These are phyloP conservation scores for Petaurus breviceps DNA, from an alignment of 2,113 vertebrate species.

Conservation along the genomic window DNA sequence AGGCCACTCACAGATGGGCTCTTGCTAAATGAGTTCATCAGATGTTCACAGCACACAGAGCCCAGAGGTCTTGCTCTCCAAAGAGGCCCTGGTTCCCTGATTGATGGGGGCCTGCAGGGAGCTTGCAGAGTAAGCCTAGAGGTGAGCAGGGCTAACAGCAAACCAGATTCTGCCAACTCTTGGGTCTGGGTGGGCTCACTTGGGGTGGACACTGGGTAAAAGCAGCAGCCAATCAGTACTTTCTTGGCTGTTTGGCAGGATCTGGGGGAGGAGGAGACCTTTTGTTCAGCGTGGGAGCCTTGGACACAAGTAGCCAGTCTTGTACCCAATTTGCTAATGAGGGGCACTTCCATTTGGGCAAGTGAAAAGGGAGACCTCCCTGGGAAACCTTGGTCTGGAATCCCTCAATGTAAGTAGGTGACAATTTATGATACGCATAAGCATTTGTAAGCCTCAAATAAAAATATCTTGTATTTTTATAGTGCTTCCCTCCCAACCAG, in stretches of 20 bases:
- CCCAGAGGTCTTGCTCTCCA: background rate
- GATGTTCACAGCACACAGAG: background rate
- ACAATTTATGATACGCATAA: conserved; percentile 43
- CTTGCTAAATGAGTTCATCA: background rate
- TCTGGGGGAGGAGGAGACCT: background rate
- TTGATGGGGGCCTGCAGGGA: background rate
- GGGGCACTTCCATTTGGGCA: background rate
- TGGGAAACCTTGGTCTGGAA: conserved; percentile 4
- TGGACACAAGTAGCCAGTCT: fast-evolving
- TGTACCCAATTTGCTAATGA: background rate
- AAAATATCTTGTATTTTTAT: background rate
- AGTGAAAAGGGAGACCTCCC: background rate
- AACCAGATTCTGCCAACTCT: background rate
- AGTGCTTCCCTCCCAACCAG: background rate
- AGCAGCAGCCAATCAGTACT: background rate
- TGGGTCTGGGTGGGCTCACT: background rate
- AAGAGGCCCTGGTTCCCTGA: background rate
- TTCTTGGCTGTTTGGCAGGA: background rate
- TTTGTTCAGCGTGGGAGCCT: background rate
- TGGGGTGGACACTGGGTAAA: background rate
- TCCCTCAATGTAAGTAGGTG: conserved; percentile 56
- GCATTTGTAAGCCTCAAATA: conserved; percentile 49
- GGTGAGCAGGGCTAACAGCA: background rate
- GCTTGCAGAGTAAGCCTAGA: background rate
- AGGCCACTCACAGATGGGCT: background rate